These are phyloP conservation scores for Callionymus lyra DNA, from an alignment of 2,113 vertebrate genomes.

Conservation along the genomic window DNA sequence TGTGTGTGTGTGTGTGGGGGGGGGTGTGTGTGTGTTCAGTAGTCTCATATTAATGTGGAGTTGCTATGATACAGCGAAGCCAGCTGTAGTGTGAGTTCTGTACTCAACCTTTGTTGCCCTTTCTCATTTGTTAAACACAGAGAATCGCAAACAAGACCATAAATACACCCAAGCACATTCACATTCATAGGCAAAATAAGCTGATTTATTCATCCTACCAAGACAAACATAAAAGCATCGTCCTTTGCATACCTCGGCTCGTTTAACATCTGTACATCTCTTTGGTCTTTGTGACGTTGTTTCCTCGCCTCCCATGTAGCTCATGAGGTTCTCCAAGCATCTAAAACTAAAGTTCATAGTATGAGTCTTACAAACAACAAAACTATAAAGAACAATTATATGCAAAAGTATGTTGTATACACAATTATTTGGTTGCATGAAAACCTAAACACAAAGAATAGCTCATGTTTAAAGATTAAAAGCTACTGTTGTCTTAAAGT, in stretches of 20 bases:
- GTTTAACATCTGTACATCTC: conserved; percentile 26
- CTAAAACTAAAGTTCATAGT: not conserved
- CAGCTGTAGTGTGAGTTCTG: conserved; percentile 53
- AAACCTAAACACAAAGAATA: too few relatives aligned
- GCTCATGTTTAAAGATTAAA: too few relatives aligned
- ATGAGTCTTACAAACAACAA: not conserved
- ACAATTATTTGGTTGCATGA: too few relatives aligned
- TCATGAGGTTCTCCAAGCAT: conserved; percentile 4
- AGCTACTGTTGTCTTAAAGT: too few relatives aligned
- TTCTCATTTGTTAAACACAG: conserved; percentile 60
- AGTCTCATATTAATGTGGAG: conserved; percentile 67
- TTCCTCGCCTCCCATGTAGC: conserved; percentile 26
- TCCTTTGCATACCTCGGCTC: conserved; percentile 12
- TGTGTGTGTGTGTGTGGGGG: conserved; percentile 43
- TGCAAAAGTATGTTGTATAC: not conserved
- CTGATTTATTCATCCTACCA: conserved; percentile 17
- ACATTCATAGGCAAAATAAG: conserved; percentile 1
- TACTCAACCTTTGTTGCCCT: conserved; percentile 59
- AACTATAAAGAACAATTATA: conserved; percentile 1
- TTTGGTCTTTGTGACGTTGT: conserved; percentile 14
- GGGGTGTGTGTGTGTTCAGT: conserved; percentile 48
- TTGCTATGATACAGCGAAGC: conserved; percentile 61
- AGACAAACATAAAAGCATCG: conserved; percentile 24
- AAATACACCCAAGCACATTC: conserved; percentile 23
- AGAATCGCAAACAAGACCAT: conserved; percentile 32